phyloP scores from a whole-genome alignment of 2,888 invertebrate species.

The Drosophila barbarae region DNA sequence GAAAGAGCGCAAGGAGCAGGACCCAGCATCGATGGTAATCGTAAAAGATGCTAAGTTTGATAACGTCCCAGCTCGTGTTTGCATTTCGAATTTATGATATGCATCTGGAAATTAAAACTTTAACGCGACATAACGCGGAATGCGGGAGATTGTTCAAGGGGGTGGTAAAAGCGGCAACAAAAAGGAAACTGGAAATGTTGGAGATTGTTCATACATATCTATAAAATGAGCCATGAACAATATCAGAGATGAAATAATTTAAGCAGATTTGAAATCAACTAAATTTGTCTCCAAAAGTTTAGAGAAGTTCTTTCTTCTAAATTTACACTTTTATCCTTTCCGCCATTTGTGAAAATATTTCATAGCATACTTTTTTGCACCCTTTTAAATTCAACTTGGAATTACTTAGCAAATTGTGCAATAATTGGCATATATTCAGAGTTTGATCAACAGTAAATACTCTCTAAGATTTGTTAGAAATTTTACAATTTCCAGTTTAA shows the following conservation, averaged over 20 bases:
- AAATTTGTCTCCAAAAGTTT: no score
- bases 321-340: no score
- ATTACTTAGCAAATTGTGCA: no score
- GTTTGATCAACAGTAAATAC: no score
- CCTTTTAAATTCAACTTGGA: no score
- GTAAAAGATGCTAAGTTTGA: conserved; percentile 27
- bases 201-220: background rate
- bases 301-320: no score
- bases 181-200: background rate
- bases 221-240: background rate
- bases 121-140: conserved; percentile 1
- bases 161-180: background rate
- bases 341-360: no score
- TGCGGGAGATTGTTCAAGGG: background rate
- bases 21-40: conserved; percentile 13
- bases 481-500: background rate
- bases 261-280: background rate
- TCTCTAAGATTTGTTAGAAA: background rate
- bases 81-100: conserved; percentile 38
- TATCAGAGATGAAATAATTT: background rate
- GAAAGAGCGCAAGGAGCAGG: conserved; percentile 5
- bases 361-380: no score
- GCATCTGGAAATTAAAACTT: conserved; percentile 32
- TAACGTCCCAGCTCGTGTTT: conserved; percentile 25
- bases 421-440: no score